Evolutionary conservation across 2,888 invertebrate species (phyloP).

Genomic region (Phania funesta): DNA sequence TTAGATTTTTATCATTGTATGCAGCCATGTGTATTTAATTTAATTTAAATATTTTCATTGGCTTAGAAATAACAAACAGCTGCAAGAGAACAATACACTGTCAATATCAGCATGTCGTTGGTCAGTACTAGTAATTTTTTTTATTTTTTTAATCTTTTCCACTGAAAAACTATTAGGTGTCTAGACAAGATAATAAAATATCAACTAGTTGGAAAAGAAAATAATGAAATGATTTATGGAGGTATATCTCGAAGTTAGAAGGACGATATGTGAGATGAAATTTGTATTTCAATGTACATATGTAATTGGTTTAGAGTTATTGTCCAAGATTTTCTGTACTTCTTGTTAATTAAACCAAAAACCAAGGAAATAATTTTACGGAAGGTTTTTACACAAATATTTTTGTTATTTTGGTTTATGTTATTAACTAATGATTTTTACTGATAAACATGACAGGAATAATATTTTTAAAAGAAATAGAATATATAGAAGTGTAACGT

Average conservation of each 20-base stretch:
- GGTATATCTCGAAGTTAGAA: not conserved
- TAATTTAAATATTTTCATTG: conserved; percentile 63
- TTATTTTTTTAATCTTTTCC: conserved; percentile 35
- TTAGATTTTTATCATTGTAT: conserved; percentile 63
- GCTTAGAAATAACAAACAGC: conserved; percentile 46
- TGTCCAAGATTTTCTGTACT: not conserved
- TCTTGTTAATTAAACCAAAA: too few relatives aligned
- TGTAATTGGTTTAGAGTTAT: not conserved
- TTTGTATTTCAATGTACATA: too few relatives aligned
- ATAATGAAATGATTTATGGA: conserved; percentile 44
- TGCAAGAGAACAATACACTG: conserved; percentile 1
- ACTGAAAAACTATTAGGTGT: conserved; percentile 56
- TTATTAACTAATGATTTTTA: too few relatives aligned
- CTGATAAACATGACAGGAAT: too few relatives aligned
- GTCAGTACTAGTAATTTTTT: not conserved
- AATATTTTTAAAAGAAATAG: too few relatives aligned
- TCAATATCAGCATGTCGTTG: conserved; percentile 29
- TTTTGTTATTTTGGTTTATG: too few relatives aligned
- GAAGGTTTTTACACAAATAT: too few relatives aligned
- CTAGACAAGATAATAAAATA: conserved; percentile 66
- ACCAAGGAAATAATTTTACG: too few relatives aligned
- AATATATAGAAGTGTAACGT: too few relatives aligned
- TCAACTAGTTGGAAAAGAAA: conserved; percentile 12
- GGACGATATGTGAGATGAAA: not conserved
- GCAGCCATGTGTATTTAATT: conserved; percentile 64